Conservation (phyloP, 1,140 invertebrate genomes). For the Micrasema longulum region DNA sequence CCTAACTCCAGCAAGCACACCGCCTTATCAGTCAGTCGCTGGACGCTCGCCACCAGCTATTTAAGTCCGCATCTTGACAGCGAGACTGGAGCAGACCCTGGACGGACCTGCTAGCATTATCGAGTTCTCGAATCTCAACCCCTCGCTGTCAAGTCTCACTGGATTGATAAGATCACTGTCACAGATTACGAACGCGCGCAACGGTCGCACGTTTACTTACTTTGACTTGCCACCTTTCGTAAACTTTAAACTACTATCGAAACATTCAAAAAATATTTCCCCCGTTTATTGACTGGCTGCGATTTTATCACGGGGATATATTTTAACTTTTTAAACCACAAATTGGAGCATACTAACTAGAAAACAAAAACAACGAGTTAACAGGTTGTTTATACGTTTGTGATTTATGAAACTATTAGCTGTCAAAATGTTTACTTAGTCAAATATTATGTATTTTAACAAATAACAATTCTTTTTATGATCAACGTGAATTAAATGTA, state of each 20-base stretch:
- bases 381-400: slow-evolving; percentile 49
- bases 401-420: slow-evolving; percentile 48
- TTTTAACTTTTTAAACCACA: slow-evolving; percentile 2
- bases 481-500: slow-evolving; percentile 4
- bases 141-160: slow-evolving; percentile 12
- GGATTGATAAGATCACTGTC: slow-evolving; percentile 42
- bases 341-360: neutral
- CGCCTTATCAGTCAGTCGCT: slow-evolving; percentile 8
- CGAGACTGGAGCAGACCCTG: neutral
- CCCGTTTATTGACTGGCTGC: neutral
- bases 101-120: neutral
- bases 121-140: slow-evolving; percentile 1
- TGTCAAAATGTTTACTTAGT: slow-evolving; percentile 44
- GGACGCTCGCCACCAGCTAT: too few relatives aligned
- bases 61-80: slow-evolving; percentile 30
- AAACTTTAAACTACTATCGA: slow-evolving; percentile 19
- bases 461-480: neutral
- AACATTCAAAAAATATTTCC: slow-evolving; percentile 19
- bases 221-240: slow-evolving; percentile 18
- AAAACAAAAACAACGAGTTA: slow-evolving; percentile 45
- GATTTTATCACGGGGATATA: slow-evolving; percentile 13
- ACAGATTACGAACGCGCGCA: slow-evolving; percentile 38
- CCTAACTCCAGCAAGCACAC: too few relatives aligned
- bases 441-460: slow-evolving; percentile 23
- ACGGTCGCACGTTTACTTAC: slow-evolving; percentile 42